Conservation (phyloP, 1,140 invertebrate genomes). For the Trachelipus rathkii region DNA sequence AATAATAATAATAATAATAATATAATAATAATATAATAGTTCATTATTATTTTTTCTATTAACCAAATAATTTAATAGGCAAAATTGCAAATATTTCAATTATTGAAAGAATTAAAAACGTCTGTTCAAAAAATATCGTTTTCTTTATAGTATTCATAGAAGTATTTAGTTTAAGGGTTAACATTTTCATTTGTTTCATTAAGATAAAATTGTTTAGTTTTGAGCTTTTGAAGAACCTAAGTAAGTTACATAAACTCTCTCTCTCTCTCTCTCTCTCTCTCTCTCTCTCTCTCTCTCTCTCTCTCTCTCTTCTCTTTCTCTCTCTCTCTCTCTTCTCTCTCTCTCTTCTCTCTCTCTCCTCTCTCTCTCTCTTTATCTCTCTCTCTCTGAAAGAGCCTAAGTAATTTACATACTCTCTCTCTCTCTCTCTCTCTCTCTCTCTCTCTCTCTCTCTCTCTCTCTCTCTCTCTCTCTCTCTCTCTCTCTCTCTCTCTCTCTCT, state of each 20-base stretch:
- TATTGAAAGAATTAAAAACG: no score
- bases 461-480: background rate
- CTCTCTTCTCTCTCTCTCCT: slow-evolving; percentile 21
- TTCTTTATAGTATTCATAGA: no score
- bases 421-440: slow-evolving; percentile 23
- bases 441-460: background rate
- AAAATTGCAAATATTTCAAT: no score
- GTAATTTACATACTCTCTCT: no score
- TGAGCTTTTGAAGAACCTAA: no score
- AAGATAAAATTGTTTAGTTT: no score
- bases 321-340: slow-evolving; percentile 16
- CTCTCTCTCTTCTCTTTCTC: background rate
- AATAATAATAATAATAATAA: background rate
- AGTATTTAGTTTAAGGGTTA: no score
- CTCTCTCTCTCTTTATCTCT: background rate
- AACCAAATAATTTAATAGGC: no score
- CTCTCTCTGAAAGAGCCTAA: no score
- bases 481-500: background rate
- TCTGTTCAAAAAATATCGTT: no score
- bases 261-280: background rate
- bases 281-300: slow-evolving; percentile 25
- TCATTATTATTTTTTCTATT: background rate
- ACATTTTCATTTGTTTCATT: no score
- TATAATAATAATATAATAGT: background rate
- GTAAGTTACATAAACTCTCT: no score